Percentiles rank a stretch among this genome's conserved stretches.
phyloP scores from a whole-genome alignment of 2,113 vertebrate species.

The Melospiza georgiana region DNA sequence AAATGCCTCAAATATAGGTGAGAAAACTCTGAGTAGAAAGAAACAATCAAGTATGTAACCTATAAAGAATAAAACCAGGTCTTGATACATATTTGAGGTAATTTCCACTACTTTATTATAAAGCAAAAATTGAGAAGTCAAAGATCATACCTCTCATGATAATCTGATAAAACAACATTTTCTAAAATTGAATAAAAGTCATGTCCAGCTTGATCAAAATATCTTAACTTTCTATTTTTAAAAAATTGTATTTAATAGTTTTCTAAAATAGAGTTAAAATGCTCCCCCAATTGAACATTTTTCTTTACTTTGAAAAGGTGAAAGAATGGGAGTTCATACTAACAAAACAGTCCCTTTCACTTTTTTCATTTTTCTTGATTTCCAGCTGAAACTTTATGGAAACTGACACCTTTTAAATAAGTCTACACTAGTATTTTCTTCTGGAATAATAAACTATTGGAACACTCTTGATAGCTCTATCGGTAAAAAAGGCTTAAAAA shows the following conservation, averaged over 20 bases:
- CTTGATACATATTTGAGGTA: not conserved
- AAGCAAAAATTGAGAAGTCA: not conserved
- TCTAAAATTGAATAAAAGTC: not conserved
- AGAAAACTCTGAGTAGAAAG: not conserved
- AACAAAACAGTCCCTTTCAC: not conserved
- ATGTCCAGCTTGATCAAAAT: not conserved
- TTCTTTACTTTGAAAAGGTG: not conserved
- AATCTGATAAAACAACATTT: not conserved
- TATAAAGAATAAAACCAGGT: not conserved
- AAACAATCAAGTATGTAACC: not conserved
- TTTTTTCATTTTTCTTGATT: not conserved
- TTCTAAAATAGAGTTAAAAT: not conserved
- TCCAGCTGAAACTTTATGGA: not conserved
- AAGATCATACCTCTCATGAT: not conserved
- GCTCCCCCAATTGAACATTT: not conserved
- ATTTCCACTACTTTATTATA: not conserved
- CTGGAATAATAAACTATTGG: not conserved
- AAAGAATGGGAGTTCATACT: not conserved
- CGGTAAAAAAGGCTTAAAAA: not conserved
- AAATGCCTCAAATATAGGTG: not conserved
- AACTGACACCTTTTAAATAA: not conserved
- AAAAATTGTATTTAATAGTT: not conserved
- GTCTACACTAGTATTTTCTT: not conserved
- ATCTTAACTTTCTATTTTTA: not conserved
- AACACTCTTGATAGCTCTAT: not conserved